These are phyloP conservation scores for Strigamia maritima DNA, from an alignment of 2,888 invertebrate species.

Conservation along the genomic window DNA sequence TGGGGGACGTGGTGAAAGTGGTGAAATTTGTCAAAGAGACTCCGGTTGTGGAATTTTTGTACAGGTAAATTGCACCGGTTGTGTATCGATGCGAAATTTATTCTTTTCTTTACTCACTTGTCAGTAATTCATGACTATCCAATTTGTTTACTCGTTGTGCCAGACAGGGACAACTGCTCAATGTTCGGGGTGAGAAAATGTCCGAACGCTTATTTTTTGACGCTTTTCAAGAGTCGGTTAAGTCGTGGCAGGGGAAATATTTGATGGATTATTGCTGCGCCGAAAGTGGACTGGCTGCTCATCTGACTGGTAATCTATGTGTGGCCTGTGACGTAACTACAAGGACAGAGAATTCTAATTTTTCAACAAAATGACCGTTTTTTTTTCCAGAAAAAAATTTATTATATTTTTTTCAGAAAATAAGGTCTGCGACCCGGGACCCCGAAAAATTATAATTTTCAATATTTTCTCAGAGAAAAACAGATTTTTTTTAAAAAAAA, in stretches of 20 bases:
- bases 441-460: too few species aligned
- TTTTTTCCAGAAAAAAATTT: too few species aligned
- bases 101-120: background rate
- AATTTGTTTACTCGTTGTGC: background rate
- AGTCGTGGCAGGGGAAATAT: slow-evolving; percentile 43
- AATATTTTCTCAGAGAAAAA: too few species aligned
- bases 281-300: slow-evolving; percentile 45
- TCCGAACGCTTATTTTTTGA: slow-evolving; percentile 50
- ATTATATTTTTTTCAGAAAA: too few species aligned
- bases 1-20: slow-evolving; percentile 51
- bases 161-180: slow-evolving; percentile 51
- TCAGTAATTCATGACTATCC: background rate
- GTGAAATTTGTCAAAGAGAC: slow-evolving; percentile 48
- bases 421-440: too few species aligned
- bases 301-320: background rate
- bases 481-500: too few species aligned
- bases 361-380: too few species aligned
- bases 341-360: too few species aligned
- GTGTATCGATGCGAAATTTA: slow-evolving; percentile 40
- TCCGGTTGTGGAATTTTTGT: slow-evolving; percentile 51
- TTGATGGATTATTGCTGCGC: slow-evolving; percentile 50
- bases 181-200: slow-evolving; percentile 52
- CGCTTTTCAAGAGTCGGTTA: slow-evolving; percentile 44
- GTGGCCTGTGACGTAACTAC: background rate
- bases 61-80: slow-evolving; percentile 47